These are phyloP conservation scores for Leptinotarsa defecta DNA, from an alignment of 1,140 invertebrate species.

Conservation along the genomic window DNA sequence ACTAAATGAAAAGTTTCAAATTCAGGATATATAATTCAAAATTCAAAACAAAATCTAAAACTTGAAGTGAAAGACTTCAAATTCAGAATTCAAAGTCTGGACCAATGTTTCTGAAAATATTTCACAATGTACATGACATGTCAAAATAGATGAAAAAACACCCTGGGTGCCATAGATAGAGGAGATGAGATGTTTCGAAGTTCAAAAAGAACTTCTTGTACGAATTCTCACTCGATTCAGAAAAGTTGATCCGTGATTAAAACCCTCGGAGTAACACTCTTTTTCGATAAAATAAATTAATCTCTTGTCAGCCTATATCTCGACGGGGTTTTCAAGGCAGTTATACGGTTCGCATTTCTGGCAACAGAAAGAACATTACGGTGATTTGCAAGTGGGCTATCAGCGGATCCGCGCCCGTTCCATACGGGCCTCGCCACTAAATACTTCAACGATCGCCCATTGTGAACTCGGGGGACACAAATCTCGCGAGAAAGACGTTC, in stretches of 20 bases:
- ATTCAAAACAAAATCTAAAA: too few relatives aligned
- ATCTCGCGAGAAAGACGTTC: slow-evolving; percentile 43
- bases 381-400: slow-evolving; percentile 53
- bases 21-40: too few relatives aligned
- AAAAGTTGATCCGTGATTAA: neutral
- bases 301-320: slow-evolving; percentile 9
- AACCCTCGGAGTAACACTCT: neutral
- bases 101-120: too few relatives aligned
- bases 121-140: too few relatives aligned
- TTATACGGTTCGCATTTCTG: slow-evolving; percentile 32
- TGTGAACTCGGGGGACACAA: slow-evolving; percentile 51
- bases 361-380: slow-evolving; percentile 49
- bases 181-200: too few relatives aligned
- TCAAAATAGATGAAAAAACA: too few relatives aligned
- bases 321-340: slow-evolving; percentile 35
- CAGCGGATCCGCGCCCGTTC: slow-evolving; percentile 40
- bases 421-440: slow-evolving; percentile 49
- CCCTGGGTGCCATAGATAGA: too few relatives aligned
- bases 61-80: too few relatives aligned
- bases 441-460: slow-evolving; percentile 52
- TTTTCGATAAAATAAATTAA: neutral
- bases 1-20: too few relatives aligned
- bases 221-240: neutral
- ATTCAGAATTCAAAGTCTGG: too few relatives aligned
- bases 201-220: neutral